phyloP scores from a whole-genome alignment of 2,888 invertebrate species.

The Drosophila seclusa region DNA sequence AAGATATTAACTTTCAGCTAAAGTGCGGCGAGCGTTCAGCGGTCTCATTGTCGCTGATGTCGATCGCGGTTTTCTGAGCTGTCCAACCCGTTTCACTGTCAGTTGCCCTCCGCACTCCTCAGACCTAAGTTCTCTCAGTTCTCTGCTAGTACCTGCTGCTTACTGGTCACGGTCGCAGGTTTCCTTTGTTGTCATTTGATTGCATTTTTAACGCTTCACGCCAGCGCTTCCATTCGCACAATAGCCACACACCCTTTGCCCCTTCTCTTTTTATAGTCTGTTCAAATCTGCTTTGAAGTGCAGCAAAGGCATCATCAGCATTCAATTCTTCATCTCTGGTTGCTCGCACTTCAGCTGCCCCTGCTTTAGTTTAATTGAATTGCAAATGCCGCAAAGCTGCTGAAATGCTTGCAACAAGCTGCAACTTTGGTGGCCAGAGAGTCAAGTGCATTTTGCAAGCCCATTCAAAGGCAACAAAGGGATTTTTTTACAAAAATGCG shows the following conservation, averaged over 20 bases:
- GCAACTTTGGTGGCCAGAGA: conserved; percentile 28
- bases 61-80: conserved; percentile 52
- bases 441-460: conserved; percentile 16
- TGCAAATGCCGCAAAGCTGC: conserved; percentile 48
- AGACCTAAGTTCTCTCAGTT: conserved; percentile 2
- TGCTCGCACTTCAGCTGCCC: conserved; percentile 5
- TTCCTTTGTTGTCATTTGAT: conserved; percentile 68
- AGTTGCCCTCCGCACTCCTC: conserved; percentile 20
- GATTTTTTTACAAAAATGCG: neutral
- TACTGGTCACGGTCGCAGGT: conserved; percentile 63
- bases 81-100: conserved; percentile 58
- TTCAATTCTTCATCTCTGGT: conserved; percentile 14
- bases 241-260: conserved; percentile 16
- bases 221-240: conserved; percentile 44
- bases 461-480: conserved; percentile 4
- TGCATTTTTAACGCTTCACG: conserved; percentile 78
- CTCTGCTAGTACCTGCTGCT: conserved; percentile 32
- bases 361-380: conserved; percentile 52
- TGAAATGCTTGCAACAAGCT: conserved; percentile 33
- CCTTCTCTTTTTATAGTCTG: neutral
- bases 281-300: conserved; percentile 6
- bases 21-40: conserved; percentile 22
- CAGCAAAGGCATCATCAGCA: conserved; percentile 27
- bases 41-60: conserved; percentile 21
- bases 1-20: conserved; percentile 67